phyloP scores from a whole-genome alignment of 2,797 vertebrate genomes.

The Chrosomus eos region DNA sequence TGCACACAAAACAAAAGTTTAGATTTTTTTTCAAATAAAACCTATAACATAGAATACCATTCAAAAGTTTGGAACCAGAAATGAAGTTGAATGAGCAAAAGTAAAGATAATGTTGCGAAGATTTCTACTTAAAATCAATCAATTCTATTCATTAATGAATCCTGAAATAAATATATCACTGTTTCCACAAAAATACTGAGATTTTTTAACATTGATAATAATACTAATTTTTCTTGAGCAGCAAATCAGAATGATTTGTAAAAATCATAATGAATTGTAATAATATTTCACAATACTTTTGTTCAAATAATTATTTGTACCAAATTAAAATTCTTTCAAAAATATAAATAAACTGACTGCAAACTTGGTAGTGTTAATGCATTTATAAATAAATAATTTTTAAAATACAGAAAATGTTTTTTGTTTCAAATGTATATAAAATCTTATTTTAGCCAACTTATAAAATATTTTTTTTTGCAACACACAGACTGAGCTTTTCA shows the following conservation, averaged over 20 bases:
- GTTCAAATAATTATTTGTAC: no score
- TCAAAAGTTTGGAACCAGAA: neutral
- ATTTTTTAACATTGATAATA: neutral
- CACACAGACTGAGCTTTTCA: neutral
- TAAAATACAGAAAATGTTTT: neutral
- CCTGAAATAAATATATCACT: neutral
- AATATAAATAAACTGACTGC: neutral
- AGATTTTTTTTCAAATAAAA: neutral
- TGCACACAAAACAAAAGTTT: neutral
- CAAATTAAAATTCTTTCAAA: neutral
- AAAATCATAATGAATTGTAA: neutral
- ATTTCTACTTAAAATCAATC: neutral
- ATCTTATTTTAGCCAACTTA: neutral
- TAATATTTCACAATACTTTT: neutral
- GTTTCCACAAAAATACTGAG: conserved; percentile 1
- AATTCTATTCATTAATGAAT: neutral
- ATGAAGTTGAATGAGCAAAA: neutral
- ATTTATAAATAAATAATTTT: neutral
- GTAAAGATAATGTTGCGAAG: no score
- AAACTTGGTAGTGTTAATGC: neutral
- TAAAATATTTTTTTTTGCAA: neutral
- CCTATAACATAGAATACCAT: neutral
- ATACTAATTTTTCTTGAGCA: neutral
- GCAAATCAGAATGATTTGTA: neutral
- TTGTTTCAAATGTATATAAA: neutral